Percentiles rank a stretch among this genome's conserved stretches.
Conservation (phyloP, 2,113 vertebrate genomes). For the Sphaerodactylus townsendi region DNA sequence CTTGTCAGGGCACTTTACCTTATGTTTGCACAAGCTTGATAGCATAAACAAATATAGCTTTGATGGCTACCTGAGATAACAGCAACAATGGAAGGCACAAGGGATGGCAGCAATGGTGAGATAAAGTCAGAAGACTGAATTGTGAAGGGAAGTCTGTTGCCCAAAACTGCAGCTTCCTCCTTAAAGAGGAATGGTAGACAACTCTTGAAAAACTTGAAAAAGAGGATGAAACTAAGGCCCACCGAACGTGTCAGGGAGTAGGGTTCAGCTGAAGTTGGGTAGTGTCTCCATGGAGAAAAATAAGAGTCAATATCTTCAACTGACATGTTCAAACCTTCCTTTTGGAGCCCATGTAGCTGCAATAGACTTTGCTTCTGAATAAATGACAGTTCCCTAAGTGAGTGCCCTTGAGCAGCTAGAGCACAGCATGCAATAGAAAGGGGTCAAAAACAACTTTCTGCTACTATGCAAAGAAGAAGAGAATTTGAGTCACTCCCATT, state of each 20-base stretch:
- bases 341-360: neutral
- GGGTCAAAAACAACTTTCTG: slow-evolving; percentile 40
- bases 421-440: slow-evolving; percentile 43
- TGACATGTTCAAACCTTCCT: slow-evolving; percentile 25
- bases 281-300: neutral
- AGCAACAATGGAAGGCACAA: neutral
- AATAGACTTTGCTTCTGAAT: slow-evolving; percentile 46
- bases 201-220: neutral
- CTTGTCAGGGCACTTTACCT: no score
- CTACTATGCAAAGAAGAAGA: slow-evolving; percentile 69
- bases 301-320: neutral
- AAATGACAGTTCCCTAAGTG: slow-evolving; percentile 35
- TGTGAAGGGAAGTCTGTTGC: neutral
- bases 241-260: neutral
- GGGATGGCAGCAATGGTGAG: no score
- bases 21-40: neutral
- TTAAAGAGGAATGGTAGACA: neutral
- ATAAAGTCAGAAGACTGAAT: neutral
- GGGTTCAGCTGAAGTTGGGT: neutral
- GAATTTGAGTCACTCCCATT: slow-evolving; percentile 71
- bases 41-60: neutral
- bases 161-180: neutral
- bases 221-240: neutral
- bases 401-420: slow-evolving; percentile 46
- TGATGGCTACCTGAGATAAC: neutral